phyloP scores from a whole-genome alignment of 2,888 invertebrate genomes.

The Chirona hameri region DNA sequence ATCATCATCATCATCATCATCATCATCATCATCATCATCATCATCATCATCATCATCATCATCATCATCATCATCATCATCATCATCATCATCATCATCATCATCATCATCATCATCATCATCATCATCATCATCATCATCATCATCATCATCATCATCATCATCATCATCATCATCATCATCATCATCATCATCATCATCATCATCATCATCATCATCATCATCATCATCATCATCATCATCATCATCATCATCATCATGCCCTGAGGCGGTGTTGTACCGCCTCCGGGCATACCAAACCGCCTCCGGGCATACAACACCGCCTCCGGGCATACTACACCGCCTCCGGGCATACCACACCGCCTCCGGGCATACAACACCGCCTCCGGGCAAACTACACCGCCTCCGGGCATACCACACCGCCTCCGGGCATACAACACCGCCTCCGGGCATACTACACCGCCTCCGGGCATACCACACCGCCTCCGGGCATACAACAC shows the following conservation, averaged over 20 bases:
- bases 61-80: not conserved
- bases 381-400: no score
- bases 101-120: not conserved
- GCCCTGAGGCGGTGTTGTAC: not conserved
- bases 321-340: no score
- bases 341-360: no score
- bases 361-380: no score
- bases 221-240: not conserved
- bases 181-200: not conserved
- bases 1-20: not conserved
- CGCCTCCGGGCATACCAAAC: no score
- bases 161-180: not conserved
- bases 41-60: not conserved
- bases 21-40: not conserved
- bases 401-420: no score
- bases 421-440: no score
- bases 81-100: not conserved
- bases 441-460: no score
- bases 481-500: no score
- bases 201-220: not conserved
- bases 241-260: not conserved
- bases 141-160: not conserved
- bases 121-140: conserved; percentile 7
- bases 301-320: no score
- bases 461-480: no score